Evolutionary conservation across 2,888 invertebrate species (phyloP), one percentile per base, ranked within the genome.

Genomic region (Tachina grossa): DNA sequence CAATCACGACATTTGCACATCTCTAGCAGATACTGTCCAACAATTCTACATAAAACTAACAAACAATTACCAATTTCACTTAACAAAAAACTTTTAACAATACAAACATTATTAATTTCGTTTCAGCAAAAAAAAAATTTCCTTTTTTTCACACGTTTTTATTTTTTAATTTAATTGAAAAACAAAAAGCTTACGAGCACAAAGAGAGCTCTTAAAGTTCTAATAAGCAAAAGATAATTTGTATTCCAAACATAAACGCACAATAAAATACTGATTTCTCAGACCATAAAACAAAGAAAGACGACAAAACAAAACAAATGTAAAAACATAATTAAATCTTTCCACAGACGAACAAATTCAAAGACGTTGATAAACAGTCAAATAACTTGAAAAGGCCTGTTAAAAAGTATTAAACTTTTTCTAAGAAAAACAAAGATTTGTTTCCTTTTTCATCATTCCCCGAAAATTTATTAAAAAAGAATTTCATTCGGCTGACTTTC

Each of bases 271-370:
- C 2, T 10, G n/a, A 51, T 16, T 8, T 8, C 41, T 43, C 22
- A 51, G 47, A 39, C 43, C 10, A 49, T 6, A 51, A 22, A 75
- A 49, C 31, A 14, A 10, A 47, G 22, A 45, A 10, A 14, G 39
- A 45, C 4, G 57, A 22, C 6, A 59, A 10, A 72, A 16, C n/a
- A 47, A 61, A 41, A 63, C n/a, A 16, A 14, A 68, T 5, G 16
- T 43, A 63, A 61, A 72, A 74, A 31, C 43, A 43, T 31, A 79
- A 79, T 79, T 71, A 79, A 79, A 79, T 71, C 13, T 59, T 78
- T 78, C 55, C 53, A 53, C 63, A 43, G 41, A 22, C 43, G 4
- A 68, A 39, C 11, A 31, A 41, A 43, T 69, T 69, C 61, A 61
- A 69, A 11, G 45, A 53, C 43, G 63, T 71, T 45, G 19, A 61